Evolutionary conservation across 2,797 vertebrate genomes (phyloP).

Genomic region (Siniperca obscura): DNA sequence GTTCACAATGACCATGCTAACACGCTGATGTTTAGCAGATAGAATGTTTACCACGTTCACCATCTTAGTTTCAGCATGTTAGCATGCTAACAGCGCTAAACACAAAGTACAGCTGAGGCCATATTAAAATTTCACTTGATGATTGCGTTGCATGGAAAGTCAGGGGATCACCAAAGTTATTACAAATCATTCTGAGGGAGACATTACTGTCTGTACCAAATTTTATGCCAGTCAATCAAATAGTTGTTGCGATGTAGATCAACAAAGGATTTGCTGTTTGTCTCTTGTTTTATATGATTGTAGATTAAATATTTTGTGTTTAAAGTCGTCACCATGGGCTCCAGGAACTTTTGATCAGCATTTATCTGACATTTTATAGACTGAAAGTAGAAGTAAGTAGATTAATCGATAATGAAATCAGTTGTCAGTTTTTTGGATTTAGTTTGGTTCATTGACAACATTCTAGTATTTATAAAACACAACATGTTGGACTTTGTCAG

Average conservation of each 20-base stretch:
- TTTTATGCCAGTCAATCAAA: not conserved
- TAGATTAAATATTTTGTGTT: not conserved
- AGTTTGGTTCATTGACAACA: no score
- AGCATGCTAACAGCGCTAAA: no score
- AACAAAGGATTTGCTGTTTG: not conserved
- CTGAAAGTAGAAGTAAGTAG: no score
- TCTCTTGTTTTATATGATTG: not conserved
- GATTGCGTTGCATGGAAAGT: not conserved
- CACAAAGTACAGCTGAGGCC: no score
- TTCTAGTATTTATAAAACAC: not conserved
- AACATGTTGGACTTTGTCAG: not conserved
- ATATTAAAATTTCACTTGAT: not conserved
- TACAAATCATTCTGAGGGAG: not conserved
- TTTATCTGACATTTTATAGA: not conserved
- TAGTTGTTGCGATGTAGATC: no score
- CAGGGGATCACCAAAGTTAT: not conserved
- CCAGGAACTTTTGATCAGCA: no score
- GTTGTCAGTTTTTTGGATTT: not conserved
- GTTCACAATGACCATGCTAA: no score
- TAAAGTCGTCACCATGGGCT: not conserved
- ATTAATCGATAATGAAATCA: no score
- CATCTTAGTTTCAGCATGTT: no score
- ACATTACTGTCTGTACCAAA: not conserved
- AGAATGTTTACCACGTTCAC: not conserved
- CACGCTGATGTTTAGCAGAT: not conserved